Percentiles rank a stretch among this genome's conserved stretches.
Conservation (phyloP, 1,140 invertebrate genomes). For the Diorhabda elongata region DNA sequence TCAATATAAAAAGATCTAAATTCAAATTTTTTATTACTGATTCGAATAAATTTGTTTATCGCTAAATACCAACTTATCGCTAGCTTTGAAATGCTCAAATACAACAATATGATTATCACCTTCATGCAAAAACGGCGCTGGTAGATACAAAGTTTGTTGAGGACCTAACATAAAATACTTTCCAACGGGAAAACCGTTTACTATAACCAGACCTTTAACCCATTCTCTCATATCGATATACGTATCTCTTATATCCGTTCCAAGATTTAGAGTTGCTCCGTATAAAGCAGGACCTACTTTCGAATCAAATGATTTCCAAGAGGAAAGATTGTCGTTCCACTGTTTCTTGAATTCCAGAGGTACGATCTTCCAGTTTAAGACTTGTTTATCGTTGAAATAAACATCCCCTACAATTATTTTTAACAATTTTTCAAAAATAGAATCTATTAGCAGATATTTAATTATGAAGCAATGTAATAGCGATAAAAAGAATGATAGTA, state of each 20-base stretch:
- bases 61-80: constrained; percentile 19
- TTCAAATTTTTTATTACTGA: too few relatives aligned
- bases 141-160: constrained; percentile 56
- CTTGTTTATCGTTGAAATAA: constrained; percentile 43
- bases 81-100: constrained; percentile 39
- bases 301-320: constrained; percentile 4
- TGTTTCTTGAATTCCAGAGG: constrained; percentile 52
- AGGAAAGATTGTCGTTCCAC: constrained; percentile 40
- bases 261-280: constrained; percentile 26
- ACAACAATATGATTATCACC: constrained; percentile 50
- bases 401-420: constrained; percentile 34
- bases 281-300: constrained; percentile 38
- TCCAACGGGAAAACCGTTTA: constrained; percentile 63
- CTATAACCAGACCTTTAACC: constrained; percentile 56
- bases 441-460: too few relatives aligned
- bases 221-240: constrained; percentile 49
- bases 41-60: not conserved
- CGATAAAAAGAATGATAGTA: too few relatives aligned
- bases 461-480: too few relatives aligned
- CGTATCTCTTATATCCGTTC: constrained; percentile 31
- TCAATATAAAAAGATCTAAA: too few relatives aligned
- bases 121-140: constrained; percentile 51
- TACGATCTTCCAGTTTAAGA: constrained; percentile 51
- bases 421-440: too few relatives aligned
- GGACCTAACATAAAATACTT: constrained; percentile 56